Conservation (phyloP, 2,113 vertebrate genomes). For the Urocolius indicus region DNA sequence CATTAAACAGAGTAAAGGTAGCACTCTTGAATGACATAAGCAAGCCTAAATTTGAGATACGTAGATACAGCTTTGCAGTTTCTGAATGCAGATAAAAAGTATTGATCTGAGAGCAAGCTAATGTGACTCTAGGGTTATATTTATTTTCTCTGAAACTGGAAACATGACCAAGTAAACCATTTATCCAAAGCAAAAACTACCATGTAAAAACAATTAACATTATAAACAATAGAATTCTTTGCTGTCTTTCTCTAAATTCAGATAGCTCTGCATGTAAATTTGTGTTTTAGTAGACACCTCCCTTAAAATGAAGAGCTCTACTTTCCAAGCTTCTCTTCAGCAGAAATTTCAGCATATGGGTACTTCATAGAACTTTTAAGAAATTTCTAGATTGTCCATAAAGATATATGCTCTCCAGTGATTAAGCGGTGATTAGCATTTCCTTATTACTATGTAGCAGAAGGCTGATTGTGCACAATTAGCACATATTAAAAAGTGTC, state of each 20-base stretch:
- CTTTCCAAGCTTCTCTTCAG: background rate
- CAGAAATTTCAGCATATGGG: background rate
- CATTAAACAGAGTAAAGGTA: background rate
- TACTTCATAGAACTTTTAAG: background rate
- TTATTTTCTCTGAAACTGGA: background rate
- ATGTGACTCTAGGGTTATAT: background rate
- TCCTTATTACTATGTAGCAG: background rate
- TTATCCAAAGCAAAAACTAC: background rate
- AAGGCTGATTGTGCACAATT: background rate
- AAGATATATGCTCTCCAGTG: background rate
- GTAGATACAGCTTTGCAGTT: background rate
- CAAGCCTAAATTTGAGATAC: background rate
- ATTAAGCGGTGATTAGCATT: background rate
- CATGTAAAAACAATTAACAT: background rate
- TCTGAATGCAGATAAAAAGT: background rate
- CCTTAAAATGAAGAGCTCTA: background rate
- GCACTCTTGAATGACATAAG: background rate
- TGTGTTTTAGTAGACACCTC: slow-evolving; percentile 26
- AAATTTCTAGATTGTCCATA: background rate
- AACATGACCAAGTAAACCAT: background rate
- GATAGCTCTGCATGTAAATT: background rate
- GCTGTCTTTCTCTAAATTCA: background rate
- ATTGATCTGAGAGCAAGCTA: background rate
- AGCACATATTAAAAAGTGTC: background rate
- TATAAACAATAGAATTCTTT: background rate